phyloP scores from a whole-genome alignment of 1,140 invertebrate genomes.

The Megathymus violae region DNA sequence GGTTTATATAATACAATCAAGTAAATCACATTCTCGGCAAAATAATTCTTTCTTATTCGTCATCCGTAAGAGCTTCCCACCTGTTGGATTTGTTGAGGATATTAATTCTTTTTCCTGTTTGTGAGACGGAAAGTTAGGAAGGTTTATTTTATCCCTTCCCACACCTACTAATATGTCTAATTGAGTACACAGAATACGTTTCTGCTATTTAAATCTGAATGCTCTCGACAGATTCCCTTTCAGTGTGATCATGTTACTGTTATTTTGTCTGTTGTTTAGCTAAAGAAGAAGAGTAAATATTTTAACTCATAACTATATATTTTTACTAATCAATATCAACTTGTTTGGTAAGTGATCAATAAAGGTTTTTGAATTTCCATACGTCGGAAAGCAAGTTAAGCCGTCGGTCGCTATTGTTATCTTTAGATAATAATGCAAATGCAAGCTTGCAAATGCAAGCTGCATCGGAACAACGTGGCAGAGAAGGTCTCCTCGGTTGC shows the following conservation, averaged over 20 bases:
- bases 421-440: too few relatives aligned
- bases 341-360: too few relatives aligned
- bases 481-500: too few relatives aligned
- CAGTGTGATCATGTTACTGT: too few relatives aligned
- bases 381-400: too few relatives aligned
- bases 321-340: too few relatives aligned
- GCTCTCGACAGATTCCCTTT: background rate
- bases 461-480: too few relatives aligned
- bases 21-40: background rate
- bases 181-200: background rate
- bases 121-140: background rate
- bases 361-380: too few relatives aligned
- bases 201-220: background rate
- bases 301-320: too few relatives aligned
- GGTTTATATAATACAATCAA: background rate
- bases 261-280: background rate
- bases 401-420: too few relatives aligned
- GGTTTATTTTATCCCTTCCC: background rate
- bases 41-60: background rate
- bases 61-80: slow-evolving; percentile 3
- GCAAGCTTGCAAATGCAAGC: too few relatives aligned
- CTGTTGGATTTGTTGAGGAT: slow-evolving; percentile 2
- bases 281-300: too few relatives aligned
- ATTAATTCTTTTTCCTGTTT: slow-evolving; percentile 1
- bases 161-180: background rate